A percentile compares a stretch with the other conserved stretches of the same genome.
Evolutionary conservation across 2,888 invertebrate genomes (phyloP).

Genomic region (Eupithecia inturbata): DNA sequence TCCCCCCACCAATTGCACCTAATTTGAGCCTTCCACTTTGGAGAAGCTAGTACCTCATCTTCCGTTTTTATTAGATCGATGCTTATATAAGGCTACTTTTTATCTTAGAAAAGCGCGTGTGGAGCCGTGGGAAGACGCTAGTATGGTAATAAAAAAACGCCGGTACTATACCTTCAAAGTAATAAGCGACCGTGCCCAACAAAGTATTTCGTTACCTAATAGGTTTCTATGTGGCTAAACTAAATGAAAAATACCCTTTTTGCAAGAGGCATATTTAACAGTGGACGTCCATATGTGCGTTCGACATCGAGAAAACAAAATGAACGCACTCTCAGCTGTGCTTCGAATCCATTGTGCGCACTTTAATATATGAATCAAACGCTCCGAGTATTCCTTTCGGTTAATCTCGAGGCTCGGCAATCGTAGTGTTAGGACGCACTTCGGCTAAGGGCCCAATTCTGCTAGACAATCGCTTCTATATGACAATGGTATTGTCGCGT

Average conservation of each 20-base stretch:
- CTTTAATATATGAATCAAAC: not conserved
- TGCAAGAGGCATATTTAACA: too few species aligned
- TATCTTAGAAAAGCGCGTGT: too few species aligned
- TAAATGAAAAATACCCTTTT: not conserved
- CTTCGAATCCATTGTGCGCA: not conserved
- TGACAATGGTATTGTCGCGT: not conserved
- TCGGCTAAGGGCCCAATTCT: not conserved
- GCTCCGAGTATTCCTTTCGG: not conserved
- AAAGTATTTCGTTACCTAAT: too few species aligned
- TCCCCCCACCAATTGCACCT: too few species aligned
- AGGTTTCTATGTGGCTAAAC: too few species aligned
- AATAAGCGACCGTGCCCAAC: not conserved
- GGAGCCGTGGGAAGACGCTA: too few species aligned
- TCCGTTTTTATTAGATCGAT: too few species aligned
- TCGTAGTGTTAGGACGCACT: not conserved
- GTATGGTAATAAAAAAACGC: too few species aligned
- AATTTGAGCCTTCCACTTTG: too few species aligned
- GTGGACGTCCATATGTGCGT: not conserved
- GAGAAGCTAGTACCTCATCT: too few species aligned
- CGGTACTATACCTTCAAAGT: too few species aligned
- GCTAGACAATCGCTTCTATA: not conserved
- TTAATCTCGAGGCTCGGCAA: not conserved
- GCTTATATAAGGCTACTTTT: too few species aligned
- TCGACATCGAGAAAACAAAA: not conserved
- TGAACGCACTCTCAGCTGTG: accelerated